Percentiles rank a stretch among this genome's conserved stretches.
These are phyloP conservation scores for Todiramphus saurophagus DNA, from an alignment of 2,113 vertebrate species.

Conservation along the genomic window DNA sequence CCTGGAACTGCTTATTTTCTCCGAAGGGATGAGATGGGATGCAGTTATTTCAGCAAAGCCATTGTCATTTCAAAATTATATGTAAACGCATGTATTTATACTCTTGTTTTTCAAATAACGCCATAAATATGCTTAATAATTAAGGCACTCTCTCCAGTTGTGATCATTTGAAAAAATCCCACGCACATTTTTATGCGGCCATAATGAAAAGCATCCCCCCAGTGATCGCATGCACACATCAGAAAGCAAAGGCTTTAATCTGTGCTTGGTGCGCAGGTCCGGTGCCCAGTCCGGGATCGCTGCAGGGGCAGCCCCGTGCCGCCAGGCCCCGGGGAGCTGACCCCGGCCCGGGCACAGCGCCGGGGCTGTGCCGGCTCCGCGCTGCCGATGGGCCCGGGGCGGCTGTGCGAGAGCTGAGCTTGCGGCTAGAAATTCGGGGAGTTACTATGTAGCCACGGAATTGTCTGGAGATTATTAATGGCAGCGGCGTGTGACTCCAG, in stretches of 20 bases:
- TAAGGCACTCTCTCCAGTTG: neutral
- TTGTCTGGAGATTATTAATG: neutral
- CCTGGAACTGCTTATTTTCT: slow-evolving; percentile 48
- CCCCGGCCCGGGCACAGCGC: neutral
- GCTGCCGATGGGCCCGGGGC: neutral
- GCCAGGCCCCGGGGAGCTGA: fast-evolving
- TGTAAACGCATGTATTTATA: neutral
- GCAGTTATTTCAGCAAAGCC: neutral
- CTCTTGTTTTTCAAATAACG: neutral
- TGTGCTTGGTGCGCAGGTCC: neutral
- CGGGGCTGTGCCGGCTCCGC: fast-evolving
- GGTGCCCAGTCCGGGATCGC: neutral
- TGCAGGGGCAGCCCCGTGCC: neutral
- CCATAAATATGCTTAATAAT: neutral
- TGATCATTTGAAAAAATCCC: neutral
- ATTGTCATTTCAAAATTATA: neutral
- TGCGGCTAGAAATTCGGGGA: neutral
- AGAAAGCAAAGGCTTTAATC: neutral
- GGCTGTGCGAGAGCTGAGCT: neutral
- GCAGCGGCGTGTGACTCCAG: neutral
- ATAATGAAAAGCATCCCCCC: neutral
- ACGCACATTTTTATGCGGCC: neutral
- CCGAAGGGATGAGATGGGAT: neutral
- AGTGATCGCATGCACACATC: neutral
- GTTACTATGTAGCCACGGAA: neutral